Evolutionary conservation across 2,888 invertebrate species (phyloP), one percentile per base, ranked within the genome.

Genomic region (Xanthorhoe designata): DNA sequence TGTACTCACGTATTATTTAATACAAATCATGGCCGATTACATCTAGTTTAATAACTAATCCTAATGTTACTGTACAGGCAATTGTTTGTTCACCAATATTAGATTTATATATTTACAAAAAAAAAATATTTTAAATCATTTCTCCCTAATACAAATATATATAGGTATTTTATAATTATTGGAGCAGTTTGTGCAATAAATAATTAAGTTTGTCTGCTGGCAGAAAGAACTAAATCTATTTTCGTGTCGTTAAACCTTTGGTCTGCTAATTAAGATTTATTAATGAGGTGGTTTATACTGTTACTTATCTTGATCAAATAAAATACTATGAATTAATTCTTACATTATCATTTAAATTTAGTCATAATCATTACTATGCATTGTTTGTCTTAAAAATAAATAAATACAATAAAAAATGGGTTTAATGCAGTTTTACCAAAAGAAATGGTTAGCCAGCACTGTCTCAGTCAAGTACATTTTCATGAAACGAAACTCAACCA

Each of bases 31-130:
- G 89, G 89, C 89, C 84, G 83, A 85, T 77, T 86, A 87, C 65
- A 82, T 74, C 84, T 90, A 90, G 63, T 79, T 80, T 81, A 81
- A 83, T 74, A 79, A 76, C 82, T 89, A 86, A 81, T 80, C 81
- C 82, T 80, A 79, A 85, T 78, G 79, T 88, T 88, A 86, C 90
- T 92, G 90, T 92, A 92, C 92, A 91, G 77, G 81, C 77, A 83
- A 82, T 82, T 84, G 83, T 82, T 83, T 79, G 78, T 81, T 80
- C 75, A 79, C 82, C 75, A 74, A 79, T 83, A 77, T 82, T 85
- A 87, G 85, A 84, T 61, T 47, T 87, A 87, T 47, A 42, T 91
- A 90, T 91, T 85, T 92, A 89, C 90, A 90, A 74, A 81, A 75
- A 78, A 74, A 79, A 3, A 24, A 24, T 76, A 72, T 77, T 76